phyloP scores from a whole-genome alignment of 2,113 vertebrate species.

The Rhizomys pruinosus region DNA sequence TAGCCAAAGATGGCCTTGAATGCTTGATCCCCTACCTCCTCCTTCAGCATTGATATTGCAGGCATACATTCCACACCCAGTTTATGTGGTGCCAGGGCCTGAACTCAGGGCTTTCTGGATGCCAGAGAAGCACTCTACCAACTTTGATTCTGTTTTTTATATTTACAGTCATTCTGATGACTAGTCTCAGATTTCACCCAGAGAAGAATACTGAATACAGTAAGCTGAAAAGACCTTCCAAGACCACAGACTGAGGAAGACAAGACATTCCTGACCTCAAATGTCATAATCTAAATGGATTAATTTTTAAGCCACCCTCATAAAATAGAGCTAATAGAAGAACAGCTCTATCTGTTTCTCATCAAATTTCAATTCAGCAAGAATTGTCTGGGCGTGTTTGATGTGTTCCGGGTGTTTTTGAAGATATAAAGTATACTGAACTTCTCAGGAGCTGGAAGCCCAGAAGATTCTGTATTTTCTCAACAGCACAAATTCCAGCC shows the following conservation, averaged over 20 bases:
- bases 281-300: constrained; percentile 53
- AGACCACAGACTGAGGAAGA: not conserved
- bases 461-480: not conserved
- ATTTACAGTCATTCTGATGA: not conserved
- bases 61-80: too few relatives aligned
- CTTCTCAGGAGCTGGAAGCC: not conserved
- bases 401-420: not conserved
- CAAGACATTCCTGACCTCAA: constrained; percentile 59
- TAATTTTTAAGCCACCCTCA: constrained; percentile 38
- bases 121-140: not conserved
- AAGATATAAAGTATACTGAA: not conserved
- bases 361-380: constrained; percentile 29
- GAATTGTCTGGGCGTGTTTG: not conserved
- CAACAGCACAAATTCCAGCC: constrained; percentile 2
- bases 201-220: not conserved
- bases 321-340: constrained; percentile 33
- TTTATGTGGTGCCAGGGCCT: not conserved
- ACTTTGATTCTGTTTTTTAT: constrained; percentile 33
- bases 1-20: too few relatives aligned
- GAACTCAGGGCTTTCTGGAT: too few relatives aligned
- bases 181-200: constrained; percentile 16
- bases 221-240: not conserved
- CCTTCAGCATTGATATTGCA: not conserved
- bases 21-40: too few relatives aligned
- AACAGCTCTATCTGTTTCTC: constrained; percentile 43